A percentile compares a stretch with the other conserved stretches of the same genome.
These are phyloP conservation scores for Drosophila paranaensis DNA, from an alignment of 2,888 invertebrate genomes.

Conservation along the genomic window DNA sequence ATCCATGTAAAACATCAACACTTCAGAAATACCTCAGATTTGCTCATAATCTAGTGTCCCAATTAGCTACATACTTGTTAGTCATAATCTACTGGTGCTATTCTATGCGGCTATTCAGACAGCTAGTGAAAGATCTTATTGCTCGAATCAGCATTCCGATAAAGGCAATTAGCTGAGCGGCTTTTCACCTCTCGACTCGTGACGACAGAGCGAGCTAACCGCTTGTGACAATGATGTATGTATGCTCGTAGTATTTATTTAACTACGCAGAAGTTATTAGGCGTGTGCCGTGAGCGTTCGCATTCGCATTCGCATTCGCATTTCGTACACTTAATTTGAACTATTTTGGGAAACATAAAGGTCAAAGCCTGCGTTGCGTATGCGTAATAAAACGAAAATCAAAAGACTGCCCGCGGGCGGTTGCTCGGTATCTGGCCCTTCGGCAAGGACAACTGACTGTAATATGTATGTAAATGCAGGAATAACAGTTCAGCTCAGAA, in stretches of 20 bases:
- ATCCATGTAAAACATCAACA: too few relatives aligned
- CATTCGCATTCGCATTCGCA: constrained; percentile 52
- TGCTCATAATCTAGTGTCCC: too few relatives aligned
- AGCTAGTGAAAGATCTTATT: neutral
- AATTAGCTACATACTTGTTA: neutral
- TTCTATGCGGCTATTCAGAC: neutral
- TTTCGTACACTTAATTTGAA: constrained; percentile 45
- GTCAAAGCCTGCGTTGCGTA: constrained; percentile 45
- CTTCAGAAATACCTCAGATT: too few relatives aligned
- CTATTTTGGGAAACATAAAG: constrained; percentile 48
- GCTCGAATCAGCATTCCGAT: neutral
- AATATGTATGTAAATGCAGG: neutral
- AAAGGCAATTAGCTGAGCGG: neutral
- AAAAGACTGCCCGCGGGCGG: neutral
- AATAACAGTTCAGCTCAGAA: neutral
- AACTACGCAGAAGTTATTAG: constrained; percentile 34
- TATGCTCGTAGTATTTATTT: constrained; percentile 7
- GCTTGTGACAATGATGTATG: constrained; percentile 11
- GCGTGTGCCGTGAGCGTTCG: constrained; percentile 46
- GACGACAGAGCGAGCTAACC: neutral
- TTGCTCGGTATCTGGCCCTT: neutral
- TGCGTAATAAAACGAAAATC: constrained; percentile 39
- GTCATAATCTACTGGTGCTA: neutral
- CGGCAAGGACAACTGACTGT: neutral
- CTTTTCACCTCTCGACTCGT: neutral